Evolutionary conservation across 2,888 invertebrate species (phyloP).

Genomic region (Meteorus colon): DNA sequence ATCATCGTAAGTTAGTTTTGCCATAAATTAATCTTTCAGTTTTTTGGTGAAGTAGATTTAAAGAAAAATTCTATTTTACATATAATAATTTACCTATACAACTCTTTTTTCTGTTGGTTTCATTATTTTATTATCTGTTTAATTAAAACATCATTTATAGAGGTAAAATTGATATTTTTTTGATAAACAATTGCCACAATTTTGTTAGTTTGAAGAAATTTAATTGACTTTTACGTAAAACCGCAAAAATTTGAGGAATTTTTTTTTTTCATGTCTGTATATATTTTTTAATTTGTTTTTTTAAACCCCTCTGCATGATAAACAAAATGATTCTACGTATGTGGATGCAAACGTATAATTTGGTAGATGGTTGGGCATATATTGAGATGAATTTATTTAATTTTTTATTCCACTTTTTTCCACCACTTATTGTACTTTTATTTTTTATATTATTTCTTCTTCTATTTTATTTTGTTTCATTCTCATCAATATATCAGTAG

Average conservation of each 20-base stretch:
- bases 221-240: neutral
- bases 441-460: neutral
- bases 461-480: neutral
- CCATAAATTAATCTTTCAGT: conserved; percentile 32
- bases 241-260: neutral
- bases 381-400: conserved; percentile 14
- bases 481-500: conserved; percentile 32
- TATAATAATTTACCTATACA: neutral
- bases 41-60: neutral
- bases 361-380: neutral
- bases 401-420: neutral
- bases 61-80: neutral
- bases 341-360: conserved; percentile 6
- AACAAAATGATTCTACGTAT: neutral
- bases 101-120: neutral
- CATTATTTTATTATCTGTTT: conserved; percentile 10
- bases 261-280: neutral
- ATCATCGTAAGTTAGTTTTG: conserved; percentile 21
- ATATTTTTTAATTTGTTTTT: neutral
- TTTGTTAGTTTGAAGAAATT: neutral
- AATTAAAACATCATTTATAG: neutral
- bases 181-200: neutral
- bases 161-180: neutral
- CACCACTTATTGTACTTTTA: no score
- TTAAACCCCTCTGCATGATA: neutral